These are phyloP conservation scores for Calidris pygmaea DNA, from an alignment of 2,113 vertebrate genomes.

Conservation along the genomic window DNA sequence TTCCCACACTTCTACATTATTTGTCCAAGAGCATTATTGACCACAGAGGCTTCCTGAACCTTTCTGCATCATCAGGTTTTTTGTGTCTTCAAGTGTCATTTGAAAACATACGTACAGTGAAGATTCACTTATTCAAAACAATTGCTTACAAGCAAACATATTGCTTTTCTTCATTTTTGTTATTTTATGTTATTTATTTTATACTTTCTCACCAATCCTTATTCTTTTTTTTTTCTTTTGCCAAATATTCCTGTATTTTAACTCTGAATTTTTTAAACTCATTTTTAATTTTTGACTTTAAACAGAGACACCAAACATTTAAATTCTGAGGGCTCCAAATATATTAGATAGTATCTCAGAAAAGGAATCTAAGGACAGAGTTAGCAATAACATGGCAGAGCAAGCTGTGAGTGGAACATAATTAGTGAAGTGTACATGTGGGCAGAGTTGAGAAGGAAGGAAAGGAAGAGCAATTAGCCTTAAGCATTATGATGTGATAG, in stretches of 20 bases:
- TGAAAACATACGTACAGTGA: background rate
- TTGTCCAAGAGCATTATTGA: background rate
- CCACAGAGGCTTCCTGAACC: slow-evolving; percentile 39
- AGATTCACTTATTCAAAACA: background rate
- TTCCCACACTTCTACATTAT: slow-evolving; percentile 7
- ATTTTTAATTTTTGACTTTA: background rate
- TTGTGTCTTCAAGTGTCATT: background rate
- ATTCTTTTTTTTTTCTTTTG: background rate
- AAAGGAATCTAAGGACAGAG: background rate
- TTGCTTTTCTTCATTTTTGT: background rate
- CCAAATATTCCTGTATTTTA: background rate
- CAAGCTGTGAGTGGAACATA: background rate
- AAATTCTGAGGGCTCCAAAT: background rate
- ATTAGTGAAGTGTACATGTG: background rate
- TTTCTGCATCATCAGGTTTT: background rate
- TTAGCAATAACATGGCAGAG: background rate
- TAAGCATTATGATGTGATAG: background rate
- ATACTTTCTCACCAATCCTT: background rate
- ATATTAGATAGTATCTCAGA: background rate
- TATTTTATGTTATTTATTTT: background rate
- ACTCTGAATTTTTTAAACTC: background rate
- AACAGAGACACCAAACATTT: background rate
- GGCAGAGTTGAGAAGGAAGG: background rate
- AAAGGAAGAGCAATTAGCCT: background rate
- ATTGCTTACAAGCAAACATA: background rate